Base-by-base conservation (phyloP, 2,797 vertebrate species). In the Ptychobarbus kaznakovi region DNA sequence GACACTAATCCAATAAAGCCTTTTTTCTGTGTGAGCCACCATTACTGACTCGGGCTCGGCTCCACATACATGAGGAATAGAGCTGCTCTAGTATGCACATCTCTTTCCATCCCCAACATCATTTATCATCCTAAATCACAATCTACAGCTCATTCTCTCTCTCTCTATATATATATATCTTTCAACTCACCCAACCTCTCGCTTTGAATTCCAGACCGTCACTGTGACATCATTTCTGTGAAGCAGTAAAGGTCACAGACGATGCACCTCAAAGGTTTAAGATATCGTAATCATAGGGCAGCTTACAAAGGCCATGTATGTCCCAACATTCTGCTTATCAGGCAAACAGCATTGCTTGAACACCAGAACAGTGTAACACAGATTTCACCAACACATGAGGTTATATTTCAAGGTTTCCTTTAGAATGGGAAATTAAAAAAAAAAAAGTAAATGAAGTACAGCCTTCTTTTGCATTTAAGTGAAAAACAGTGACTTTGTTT, bases 111-210 rank as follows among this genome's bases (percentile, higher is more conserved):
- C 35, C 68, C 18, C 84, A 51, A 80, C 78, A 87, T 80, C 73
- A 82, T 89, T 87, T 83, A 84, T 87, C 86, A 84, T 84, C 81
- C 75, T 86, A 86, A 89, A 89, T 85, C 87, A 87, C 51, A 42
- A 12, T 86, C 73, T 65, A 78, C 69, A 35, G 22, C 77, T 51
- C 68, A 53, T 79, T 85, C 58, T 82, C 87, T 83, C 22, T 69
- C 77, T 72, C 72, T 80, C 73, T 85, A 51, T 82, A 9, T 42
- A 69, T 79, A 49, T 66, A 68, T 49, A 46, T 32, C 25, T 28
- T 68, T 68, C 25, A 65, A 78, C 76, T 86, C 83, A 32, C 53
- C 79, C 87, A 80, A 83, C 40, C 86, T 86, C 65, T 22, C 4
- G 76, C 65, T 78, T 61, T 84, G 63, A 28, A 72, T 56, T 72